phyloP scores from a whole-genome alignment of 2,113 vertebrate genomes.

The Psammodynastes pulverulentus region DNA sequence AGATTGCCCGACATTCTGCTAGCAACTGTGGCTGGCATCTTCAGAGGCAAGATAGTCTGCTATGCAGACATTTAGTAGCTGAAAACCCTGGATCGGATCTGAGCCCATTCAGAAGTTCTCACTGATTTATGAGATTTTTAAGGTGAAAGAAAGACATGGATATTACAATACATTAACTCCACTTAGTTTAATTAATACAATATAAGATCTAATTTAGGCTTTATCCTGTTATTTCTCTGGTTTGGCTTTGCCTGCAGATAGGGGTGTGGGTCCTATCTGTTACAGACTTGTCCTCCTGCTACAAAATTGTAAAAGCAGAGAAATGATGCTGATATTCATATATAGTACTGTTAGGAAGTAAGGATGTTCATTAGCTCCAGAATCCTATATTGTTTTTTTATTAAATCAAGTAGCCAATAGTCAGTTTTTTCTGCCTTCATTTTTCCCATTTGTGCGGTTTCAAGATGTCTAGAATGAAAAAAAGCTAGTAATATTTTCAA shows the following conservation, averaged over 20 bases:
- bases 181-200: not conserved
- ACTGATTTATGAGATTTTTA: not conserved
- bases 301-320: not conserved
- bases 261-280: not conserved
- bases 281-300: not conserved
- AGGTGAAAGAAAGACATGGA: not conserved
- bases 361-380: not conserved
- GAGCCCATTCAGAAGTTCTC: not conserved
- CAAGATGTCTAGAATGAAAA: not conserved
- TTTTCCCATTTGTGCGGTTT: not conserved
- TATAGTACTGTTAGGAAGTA: not conserved
- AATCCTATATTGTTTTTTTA: not conserved
- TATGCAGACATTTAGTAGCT: not conserved
- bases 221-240: not conserved
- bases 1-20: not conserved
- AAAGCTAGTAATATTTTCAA: not conserved
- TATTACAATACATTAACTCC: not conserved
- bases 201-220: not conserved
- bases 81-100: not conserved
- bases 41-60: not conserved
- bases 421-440: not conserved
- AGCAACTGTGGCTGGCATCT: not conserved
- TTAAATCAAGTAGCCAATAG: not conserved
- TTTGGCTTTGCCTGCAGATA: not conserved
- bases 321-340: not conserved